phyloP scores from a whole-genome alignment of 2,113 vertebrate species.

The Lathamus discolor region DNA sequence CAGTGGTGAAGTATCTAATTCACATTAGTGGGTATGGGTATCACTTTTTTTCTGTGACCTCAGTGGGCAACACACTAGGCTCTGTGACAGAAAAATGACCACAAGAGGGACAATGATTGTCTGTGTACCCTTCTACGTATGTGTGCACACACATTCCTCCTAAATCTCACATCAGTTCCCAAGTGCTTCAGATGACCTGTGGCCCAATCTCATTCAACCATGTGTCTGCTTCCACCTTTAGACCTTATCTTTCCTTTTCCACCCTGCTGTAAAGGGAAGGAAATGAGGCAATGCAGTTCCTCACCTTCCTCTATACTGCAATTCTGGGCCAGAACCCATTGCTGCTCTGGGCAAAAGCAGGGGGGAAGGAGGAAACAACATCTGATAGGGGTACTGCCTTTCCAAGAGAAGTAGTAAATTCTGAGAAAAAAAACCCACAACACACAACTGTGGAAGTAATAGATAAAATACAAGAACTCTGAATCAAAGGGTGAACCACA shows the following conservation, averaged over 20 bases:
- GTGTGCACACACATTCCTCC: background rate
- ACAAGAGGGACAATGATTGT: background rate
- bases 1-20: background rate
- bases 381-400: background rate
- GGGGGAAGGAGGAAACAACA: background rate
- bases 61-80: background rate
- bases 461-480: background rate
- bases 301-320: background rate
- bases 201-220: background rate
- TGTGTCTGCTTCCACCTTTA: background rate
- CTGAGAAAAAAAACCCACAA: background rate
- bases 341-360: background rate
- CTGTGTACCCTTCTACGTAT: accelerated
- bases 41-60: background rate
- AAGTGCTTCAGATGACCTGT: accelerated
- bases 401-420: background rate
- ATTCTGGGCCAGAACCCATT: background rate
- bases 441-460: background rate
- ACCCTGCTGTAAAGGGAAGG: background rate
- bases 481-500: background rate
- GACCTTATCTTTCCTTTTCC: background rate
- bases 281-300: accelerated
- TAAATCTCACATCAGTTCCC: background rate
- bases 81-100: background rate
- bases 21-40: background rate